These are phyloP conservation scores for Leptarthrus brevirostris DNA, from an alignment of 2,888 invertebrate species.

Conservation along the genomic window DNA sequence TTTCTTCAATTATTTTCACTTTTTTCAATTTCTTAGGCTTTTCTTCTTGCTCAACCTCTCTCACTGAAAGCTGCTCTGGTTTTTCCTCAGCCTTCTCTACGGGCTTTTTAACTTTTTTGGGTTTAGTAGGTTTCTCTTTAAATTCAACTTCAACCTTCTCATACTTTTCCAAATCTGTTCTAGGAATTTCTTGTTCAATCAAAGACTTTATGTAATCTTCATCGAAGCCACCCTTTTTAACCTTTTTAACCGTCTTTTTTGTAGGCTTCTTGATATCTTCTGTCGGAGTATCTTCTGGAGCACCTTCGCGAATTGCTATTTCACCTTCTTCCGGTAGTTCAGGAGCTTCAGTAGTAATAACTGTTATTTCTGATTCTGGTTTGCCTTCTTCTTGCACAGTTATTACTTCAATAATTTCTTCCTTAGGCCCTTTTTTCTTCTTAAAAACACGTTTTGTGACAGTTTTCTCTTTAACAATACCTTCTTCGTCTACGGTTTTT, in stretches of 20 bases:
- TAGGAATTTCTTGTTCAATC: constrained; percentile 64
- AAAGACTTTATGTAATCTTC: constrained; percentile 63
- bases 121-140: constrained; percentile 58
- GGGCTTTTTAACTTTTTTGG: constrained; percentile 59
- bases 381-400: constrained; percentile 64
- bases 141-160: constrained; percentile 65
- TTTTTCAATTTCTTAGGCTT: constrained; percentile 40
- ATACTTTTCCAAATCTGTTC: constrained; percentile 66
- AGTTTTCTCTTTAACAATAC: constrained; percentile 60
- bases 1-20: constrained; percentile 8
- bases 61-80: constrained; percentile 55
- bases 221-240: constrained; percentile 57
- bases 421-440: constrained; percentile 65
- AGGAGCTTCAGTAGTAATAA: constrained; percentile 63
- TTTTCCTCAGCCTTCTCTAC: constrained; percentile 59
- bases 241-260: background rate
- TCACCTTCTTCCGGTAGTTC: constrained; percentile 46
- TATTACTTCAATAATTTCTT: constrained; percentile 66
- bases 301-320: constrained; percentile 54
- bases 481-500: constrained; percentile 58
- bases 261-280: constrained; percentile 50
- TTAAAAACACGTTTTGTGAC: constrained; percentile 63
- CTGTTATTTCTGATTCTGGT: constrained; percentile 66
- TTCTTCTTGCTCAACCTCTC: constrained; percentile 62
- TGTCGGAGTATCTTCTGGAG: constrained; percentile 12